A percentile compares a stretch with the other conserved stretches of the same genome.
These are phyloP conservation scores for Xestia sexstrigata DNA, from an alignment of 2,888 invertebrate species.

Conservation along the genomic window DNA sequence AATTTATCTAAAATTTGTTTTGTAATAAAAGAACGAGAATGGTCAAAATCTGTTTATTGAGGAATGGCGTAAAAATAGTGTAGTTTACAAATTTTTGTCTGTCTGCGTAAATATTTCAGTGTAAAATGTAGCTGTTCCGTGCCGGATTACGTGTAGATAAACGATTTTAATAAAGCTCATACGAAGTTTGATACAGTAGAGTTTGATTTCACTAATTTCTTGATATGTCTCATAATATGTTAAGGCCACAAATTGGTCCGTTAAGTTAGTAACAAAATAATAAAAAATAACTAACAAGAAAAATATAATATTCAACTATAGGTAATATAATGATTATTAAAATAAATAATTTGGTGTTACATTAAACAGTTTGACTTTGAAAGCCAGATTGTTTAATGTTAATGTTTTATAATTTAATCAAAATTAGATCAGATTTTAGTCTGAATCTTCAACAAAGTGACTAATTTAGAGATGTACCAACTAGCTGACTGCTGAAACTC, in stretches of 20 bases:
- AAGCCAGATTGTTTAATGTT: conserved; percentile 31
- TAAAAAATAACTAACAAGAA: conserved; percentile 65
- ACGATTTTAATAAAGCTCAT: conserved; percentile 76
- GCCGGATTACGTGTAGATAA: conserved; percentile 74
- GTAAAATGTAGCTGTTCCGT: conserved; percentile 70
- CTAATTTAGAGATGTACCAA: conserved; percentile 61
- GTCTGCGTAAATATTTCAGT: conserved; percentile 72
- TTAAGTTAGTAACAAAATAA: conserved; percentile 66
- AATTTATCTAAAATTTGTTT: conserved; percentile 21
- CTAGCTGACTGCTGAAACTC: conserved; percentile 27
- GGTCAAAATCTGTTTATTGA: conserved; percentile 81
- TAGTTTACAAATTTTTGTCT: conserved; percentile 69
- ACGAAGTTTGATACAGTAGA: conserved; percentile 70
- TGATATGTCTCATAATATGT: conserved; percentile 71
- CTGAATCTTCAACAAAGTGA: conserved; percentile 53
- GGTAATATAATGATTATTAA: conserved; percentile 60
- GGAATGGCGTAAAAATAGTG: conserved; percentile 81
- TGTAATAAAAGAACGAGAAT: conserved; percentile 73
- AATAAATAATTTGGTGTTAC: conserved; percentile 47
- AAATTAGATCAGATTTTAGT: conserved; percentile 39
- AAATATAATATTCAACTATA: conserved; percentile 60
- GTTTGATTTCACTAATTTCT: conserved; percentile 67
- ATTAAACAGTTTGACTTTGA: conserved; percentile 37
- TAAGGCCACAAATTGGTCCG: conserved; percentile 73
- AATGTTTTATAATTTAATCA: conserved; percentile 39